phyloP scores from a whole-genome alignment of 2,113 vertebrate genomes.

The Austrofundulus limnaeus region DNA sequence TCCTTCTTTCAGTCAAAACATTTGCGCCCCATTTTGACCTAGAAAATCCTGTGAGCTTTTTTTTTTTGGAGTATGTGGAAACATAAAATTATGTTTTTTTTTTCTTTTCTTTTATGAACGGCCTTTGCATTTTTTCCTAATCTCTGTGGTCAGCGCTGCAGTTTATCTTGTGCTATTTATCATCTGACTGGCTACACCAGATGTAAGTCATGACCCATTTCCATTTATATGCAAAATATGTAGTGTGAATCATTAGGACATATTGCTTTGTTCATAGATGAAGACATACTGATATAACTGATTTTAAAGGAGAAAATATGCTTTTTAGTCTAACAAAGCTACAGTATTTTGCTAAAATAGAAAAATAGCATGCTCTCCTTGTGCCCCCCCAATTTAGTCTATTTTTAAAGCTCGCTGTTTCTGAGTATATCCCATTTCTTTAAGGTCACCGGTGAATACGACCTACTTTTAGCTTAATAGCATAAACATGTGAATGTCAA shows the following conservation, averaged over 20 bases:
- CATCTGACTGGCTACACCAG: not conserved
- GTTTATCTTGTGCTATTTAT: not conserved
- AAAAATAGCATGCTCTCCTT: not conserved
- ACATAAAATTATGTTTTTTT: not conserved
- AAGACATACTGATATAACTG: not conserved
- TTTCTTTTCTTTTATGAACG: no score
- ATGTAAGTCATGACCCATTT: not conserved
- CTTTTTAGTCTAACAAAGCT: no score
- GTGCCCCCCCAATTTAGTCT: not conserved
- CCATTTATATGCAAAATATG: not conserved
- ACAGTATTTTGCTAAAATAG: not conserved
- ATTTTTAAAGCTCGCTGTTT: not conserved
- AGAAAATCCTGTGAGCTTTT: conserved; percentile 48
- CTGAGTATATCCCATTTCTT: conserved; percentile 25
- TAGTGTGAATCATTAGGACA: not conserved
- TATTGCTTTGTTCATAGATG: not conserved
- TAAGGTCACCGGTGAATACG: conserved; percentile 47
- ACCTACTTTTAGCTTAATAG: conserved; percentile 67
- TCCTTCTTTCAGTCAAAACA: conserved; percentile 48
- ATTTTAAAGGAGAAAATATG: no score
- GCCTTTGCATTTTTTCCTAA: not conserved
- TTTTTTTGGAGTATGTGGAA: no score
- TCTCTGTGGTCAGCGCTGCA: not conserved
- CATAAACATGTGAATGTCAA: conserved; percentile 61
- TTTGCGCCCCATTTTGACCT: conserved; percentile 43